Evolutionary conservation across 2,113 vertebrate species (phyloP).

Genomic region (Tursiops truncatus): DNA sequence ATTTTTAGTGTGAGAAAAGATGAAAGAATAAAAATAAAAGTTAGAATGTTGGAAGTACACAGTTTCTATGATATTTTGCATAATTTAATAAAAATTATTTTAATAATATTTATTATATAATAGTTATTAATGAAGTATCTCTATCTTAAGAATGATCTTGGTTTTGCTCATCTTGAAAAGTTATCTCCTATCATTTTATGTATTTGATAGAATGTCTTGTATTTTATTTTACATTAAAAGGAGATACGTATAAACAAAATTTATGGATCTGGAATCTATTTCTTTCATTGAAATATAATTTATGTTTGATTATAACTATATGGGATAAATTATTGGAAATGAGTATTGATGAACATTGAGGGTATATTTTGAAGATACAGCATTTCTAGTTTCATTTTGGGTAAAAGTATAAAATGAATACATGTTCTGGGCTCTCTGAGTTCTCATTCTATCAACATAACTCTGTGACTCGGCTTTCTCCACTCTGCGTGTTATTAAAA

Average conservation of each 20-base stretch:
- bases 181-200: not conserved
- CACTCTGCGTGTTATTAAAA: not conserved
- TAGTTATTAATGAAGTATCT: not conserved
- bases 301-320: not conserved
- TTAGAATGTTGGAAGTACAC: not conserved
- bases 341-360: not conserved
- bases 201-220: conserved; percentile 4
- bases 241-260: not conserved
- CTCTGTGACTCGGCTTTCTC: not conserved
- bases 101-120: not conserved
- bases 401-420: not conserved
- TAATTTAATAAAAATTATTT: not conserved
- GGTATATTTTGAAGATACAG: not conserved
- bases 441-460: not conserved
- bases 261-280: not conserved
- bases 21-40: not conserved
- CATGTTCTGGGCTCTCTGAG: not conserved
- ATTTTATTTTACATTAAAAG: not conserved
- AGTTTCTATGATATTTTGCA: not conserved
- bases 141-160: not conserved
- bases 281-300: not conserved
- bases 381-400: not conserved
- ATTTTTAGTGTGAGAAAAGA: not conserved
- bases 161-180: not conserved
- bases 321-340: not conserved